Evolutionary conservation across 2,888 invertebrate species (phyloP), one percentile per base, ranked within the genome.

Genomic region (Abscondita cerata): DNA sequence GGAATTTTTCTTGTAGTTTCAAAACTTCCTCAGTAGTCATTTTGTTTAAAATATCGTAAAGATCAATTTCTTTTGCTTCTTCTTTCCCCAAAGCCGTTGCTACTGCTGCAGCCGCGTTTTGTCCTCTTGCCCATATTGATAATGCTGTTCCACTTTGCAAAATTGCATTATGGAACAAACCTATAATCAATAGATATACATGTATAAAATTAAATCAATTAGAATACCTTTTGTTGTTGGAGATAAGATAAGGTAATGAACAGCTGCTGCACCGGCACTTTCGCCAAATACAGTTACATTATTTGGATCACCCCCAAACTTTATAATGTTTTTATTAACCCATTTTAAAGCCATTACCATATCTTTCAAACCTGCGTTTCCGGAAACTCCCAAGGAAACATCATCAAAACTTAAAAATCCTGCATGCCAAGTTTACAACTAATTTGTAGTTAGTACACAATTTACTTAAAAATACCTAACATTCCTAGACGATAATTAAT

Each of bases 331-430:
- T 1, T 73, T 74, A 63, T 83, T 80, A 0, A 85, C 77, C 84
- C 84, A 85, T 65, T 80, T 81, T 38, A 85, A 67, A 0, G 83
- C 84, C 70, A 83, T 64, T 1, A 83, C 77, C 74, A 83, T 82
- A 70, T 85, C 85, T 73, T 84, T 84, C 0, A 85, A 74, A 1
- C 82, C 84, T 0, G 83, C 82, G 72, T 85, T 85, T 1, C 84
- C 84, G 0, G 84, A 83, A 48, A 84, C 78, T 50, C 79, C 79
- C 8, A 84, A 70, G 2, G 79, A 74, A 6, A 78, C 72, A 61
- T 84, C 83, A 54, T 81, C 76, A 0, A 84, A 72, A 18, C 79
- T 79, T 16, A 84, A 75, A 60, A 84, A 84, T 13, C 84, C 84
- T 83, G 20, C 34, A 16, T 34, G n/a, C 12, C 5, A 5, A 56